Evolutionary conservation across 1,140 invertebrate species (phyloP).

Genomic region (Bombus waltoni): DNA sequence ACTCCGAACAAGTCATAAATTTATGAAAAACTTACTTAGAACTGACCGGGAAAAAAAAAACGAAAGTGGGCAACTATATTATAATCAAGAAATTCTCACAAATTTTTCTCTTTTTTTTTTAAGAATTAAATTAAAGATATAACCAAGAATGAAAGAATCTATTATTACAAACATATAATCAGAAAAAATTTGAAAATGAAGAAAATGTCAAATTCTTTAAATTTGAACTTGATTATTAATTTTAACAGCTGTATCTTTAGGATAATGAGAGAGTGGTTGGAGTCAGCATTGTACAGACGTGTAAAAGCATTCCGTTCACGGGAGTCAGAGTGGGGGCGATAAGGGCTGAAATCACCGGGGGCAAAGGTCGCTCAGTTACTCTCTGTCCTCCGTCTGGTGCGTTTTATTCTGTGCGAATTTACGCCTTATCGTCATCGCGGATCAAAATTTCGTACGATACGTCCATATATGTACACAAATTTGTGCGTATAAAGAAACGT

Average conservation of each 20-base stretch:
- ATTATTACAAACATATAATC: background rate
- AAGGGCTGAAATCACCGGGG: slow-evolving; percentile 79
- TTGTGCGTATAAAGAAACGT: background rate
- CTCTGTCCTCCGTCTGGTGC: slow-evolving; percentile 69
- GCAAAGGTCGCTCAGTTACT: slow-evolving; percentile 79
- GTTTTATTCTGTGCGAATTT: slow-evolving; percentile 52
- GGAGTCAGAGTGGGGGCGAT: slow-evolving; percentile 70
- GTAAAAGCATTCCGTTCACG: slow-evolving; percentile 60
- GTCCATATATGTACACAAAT: background rate
- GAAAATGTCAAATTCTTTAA: background rate
- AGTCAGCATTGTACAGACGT: slow-evolving; percentile 10
- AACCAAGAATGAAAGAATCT: background rate
- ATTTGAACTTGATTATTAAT: slow-evolving; percentile 12
- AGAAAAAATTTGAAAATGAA: background rate
- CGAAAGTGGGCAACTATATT: too few species aligned
- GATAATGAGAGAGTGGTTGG: slow-evolving; percentile 6
- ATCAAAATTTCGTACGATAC: slow-evolving; percentile 5
- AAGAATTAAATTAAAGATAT: background rate
- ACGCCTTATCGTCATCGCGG: background rate
- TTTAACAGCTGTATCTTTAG: slow-evolving; percentile 1
- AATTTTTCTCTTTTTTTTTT: background rate
- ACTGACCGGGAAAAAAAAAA: too few species aligned
- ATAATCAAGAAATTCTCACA: background rate
- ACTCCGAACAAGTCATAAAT: too few species aligned
- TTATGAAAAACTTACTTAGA: too few species aligned